phyloP scores from a whole-genome alignment of 2,113 vertebrate species.

The Siniperca knerii region DNA sequence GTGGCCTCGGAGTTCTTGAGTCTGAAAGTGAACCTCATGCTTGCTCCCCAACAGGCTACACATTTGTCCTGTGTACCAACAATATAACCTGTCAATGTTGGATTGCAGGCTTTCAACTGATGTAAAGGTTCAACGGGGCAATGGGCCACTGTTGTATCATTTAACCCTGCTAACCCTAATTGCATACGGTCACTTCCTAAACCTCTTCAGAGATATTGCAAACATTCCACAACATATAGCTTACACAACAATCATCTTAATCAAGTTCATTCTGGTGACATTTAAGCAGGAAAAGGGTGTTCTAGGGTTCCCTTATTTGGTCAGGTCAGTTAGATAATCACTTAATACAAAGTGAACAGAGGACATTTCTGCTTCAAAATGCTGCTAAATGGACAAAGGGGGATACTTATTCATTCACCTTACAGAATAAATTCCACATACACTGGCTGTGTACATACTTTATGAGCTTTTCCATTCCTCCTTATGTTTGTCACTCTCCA shows the following conservation, averaged over 20 bases:
- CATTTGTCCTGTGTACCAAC: neutral
- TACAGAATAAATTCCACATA: neutral
- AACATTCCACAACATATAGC: neutral
- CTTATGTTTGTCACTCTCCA: neutral
- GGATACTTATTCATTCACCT: neutral
- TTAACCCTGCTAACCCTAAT: neutral
- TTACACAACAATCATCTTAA: neutral
- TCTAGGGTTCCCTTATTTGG: neutral
- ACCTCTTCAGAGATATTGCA: neutral
- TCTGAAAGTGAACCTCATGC: neutral
- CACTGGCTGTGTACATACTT: neutral
- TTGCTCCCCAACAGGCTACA: neutral
- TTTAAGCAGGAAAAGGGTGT: neutral
- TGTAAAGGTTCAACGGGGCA: neutral
- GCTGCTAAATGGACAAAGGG: constrained; percentile 5
- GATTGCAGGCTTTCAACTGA: neutral
- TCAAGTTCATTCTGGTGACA: neutral
- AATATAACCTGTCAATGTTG: neutral
- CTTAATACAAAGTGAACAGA: neutral
- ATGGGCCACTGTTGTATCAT: neutral
- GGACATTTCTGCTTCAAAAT: neutral
- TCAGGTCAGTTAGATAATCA: neutral
- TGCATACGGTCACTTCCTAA: neutral
- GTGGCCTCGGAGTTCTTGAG: neutral
- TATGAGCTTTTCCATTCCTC: neutral